These are phyloP conservation scores for Drosophila suzukii DNA, from an alignment of 1,140 invertebrate species.

Conservation along the genomic window DNA sequence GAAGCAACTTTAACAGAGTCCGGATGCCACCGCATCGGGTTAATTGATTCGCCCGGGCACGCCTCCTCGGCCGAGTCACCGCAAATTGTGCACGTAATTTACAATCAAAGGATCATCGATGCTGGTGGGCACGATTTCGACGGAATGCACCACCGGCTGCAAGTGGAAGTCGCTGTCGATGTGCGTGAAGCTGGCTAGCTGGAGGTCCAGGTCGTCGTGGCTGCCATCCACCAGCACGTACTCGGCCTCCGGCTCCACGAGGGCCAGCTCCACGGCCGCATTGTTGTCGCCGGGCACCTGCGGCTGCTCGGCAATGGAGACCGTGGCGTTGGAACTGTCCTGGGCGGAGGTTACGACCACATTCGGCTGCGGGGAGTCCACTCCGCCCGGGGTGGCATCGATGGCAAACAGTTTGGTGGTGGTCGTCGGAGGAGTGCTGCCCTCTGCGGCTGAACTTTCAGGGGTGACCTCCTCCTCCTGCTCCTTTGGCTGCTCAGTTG, in stretches of 20 bases:
- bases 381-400: slow-evolving; percentile 56
- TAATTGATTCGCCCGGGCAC: slow-evolving; percentile 17
- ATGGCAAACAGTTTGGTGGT: slow-evolving; percentile 72
- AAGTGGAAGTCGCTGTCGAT: slow-evolving; percentile 72
- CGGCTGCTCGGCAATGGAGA: slow-evolving; percentile 67
- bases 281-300: slow-evolving; percentile 61
- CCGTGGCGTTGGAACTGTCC: slow-evolving; percentile 57
- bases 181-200: slow-evolving; percentile 76
- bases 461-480: slow-evolving; percentile 10
- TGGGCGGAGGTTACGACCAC: slow-evolving; percentile 59
- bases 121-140: slow-evolving; percentile 78
- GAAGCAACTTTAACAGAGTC: slow-evolving; percentile 58
- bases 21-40: background rate
- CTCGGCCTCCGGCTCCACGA: slow-evolving; percentile 72
- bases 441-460: slow-evolving; percentile 34
- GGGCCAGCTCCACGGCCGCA: slow-evolving; percentile 64
- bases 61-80: slow-evolving; percentile 26
- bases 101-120: slow-evolving; percentile 77
- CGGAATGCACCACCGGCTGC: slow-evolving; percentile 78
- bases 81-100: slow-evolving; percentile 79
- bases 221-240: slow-evolving; percentile 69
- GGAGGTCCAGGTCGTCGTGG: slow-evolving; percentile 59
- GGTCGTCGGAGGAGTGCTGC: slow-evolving; percentile 36
- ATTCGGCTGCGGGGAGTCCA: slow-evolving; percentile 42
- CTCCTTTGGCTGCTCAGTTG: slow-evolving; percentile 26